Base-by-base conservation (phyloP, 1,140 invertebrate genomes). In the Gryllus bimaculatus region DNA sequence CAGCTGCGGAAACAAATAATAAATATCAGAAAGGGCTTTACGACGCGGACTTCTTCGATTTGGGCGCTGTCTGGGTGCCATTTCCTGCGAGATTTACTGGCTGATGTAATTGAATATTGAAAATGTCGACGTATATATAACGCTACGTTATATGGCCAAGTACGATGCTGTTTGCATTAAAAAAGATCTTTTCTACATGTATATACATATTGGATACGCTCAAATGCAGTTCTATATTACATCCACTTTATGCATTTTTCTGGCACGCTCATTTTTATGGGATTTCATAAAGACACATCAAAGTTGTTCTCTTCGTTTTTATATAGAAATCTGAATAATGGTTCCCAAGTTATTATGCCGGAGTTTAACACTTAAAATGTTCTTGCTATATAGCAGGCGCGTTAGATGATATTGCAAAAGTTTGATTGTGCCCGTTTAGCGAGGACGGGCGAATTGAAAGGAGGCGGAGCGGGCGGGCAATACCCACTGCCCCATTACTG, bases 31-130 rank as follows among this genome's bases (percentile, higher is more conserved):
- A 77, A 77, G 76, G 54, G 76, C 48, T 77, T 77, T 77, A 54
- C 76, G 48, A 77, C n/a, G 76, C 48, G 47, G 48, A 20, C 48
- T 77, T 77, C 76, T 77, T 77, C 76, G 76, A 77, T 77, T 77
- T 77, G 76, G 76, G 47, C 54, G 54, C 76, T 77, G 76, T 77
- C 76, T 77, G 48, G 48, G 18, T 48, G 76, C 76, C 76, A 77
- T 75, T 75, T 75, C 74, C 74, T 39, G 74, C 74, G n/a, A 75
- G 78, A 79, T 79, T 79, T 79, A 79, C 78, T 73, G 78, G 21
- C 78, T 10, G 15, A 79, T 79, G 78, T 79, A 79, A 79, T 79
- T 79, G 78, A 79, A 79, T 79, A 79, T 79, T 79, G 78, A 79
- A 79, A 75, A 75, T 75, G 78, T 79, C 73, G 78, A 79, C 78